Percentiles rank a stretch among this genome's conserved stretches.
These are phyloP conservation scores for Ostrea edulis DNA, from an alignment of 1,140 invertebrate species.

Conservation along the genomic window DNA sequence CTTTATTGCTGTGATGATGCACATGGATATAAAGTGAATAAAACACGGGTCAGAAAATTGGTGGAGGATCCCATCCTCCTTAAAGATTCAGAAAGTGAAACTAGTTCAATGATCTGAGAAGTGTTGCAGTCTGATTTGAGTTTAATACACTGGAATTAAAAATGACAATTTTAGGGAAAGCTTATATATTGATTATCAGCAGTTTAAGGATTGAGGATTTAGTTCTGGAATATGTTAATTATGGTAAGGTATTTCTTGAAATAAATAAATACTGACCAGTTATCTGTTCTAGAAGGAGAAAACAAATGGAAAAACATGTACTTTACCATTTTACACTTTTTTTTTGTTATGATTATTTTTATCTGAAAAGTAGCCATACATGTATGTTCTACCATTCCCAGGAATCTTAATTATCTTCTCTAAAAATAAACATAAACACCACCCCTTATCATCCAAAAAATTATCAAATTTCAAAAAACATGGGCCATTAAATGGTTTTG, in stretches of 20 bases:
- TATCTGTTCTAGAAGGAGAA: too few species aligned
- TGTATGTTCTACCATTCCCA: too few species aligned
- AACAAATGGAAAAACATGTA: too few species aligned
- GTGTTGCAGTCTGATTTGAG: neutral
- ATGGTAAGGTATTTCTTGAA: constrained; percentile 38
- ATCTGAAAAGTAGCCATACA: too few species aligned
- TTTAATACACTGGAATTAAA: neutral
- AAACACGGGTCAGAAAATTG: neutral
- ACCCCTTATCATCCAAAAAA: too few species aligned
- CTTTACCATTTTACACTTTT: too few species aligned
- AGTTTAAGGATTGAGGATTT: constrained; percentile 62
- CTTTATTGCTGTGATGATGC: neutral
- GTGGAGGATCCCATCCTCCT: neutral
- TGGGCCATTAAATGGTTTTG: too few species aligned
- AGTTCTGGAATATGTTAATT: constrained; percentile 53
- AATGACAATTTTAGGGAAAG: constrained; percentile 41
- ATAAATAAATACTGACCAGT: neutral
- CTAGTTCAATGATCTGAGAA: neutral
- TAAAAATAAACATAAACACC: too few species aligned
- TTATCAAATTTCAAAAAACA: too few species aligned
- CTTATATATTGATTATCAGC: constrained; percentile 62
- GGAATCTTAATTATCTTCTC: too few species aligned
- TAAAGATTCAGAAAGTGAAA: neutral
- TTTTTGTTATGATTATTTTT: too few species aligned
- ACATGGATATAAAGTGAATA: constrained; percentile 8